Base-by-base conservation (phyloP, 2,888 invertebrate species). In the Eretmocerus hayati region DNA sequence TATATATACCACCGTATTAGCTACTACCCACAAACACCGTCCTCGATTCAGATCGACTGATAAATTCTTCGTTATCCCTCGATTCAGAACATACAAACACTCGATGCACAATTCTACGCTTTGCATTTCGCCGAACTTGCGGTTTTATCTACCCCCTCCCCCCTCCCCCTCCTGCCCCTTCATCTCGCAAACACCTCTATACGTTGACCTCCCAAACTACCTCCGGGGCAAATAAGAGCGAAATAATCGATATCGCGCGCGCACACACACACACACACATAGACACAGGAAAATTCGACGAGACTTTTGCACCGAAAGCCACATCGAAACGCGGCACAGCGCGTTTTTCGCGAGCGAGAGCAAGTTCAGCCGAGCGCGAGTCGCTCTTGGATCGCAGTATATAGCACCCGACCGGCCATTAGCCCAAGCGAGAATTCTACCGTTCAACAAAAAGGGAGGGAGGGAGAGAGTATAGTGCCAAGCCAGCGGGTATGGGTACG, bases 171-270 rank as follows among this genome's bases (percentile, higher is more conserved):
- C 39, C 11, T 35, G 38, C 23, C 26, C 26, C 38, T 38, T 42
- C 33, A 50, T 45, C 45, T 39, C 39, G 33, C 42, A 50, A 50
- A 46, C 42, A 50, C 8, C 26, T 26, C 26, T 26, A 26, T 26
- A 26, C 26, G 26, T 26, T 26, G 26, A 6, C 26, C 26, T 6
- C 26, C n/a, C n/a, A n/a, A n/a, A n/a, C n/a, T 26, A 9, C 26
- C 26, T 6, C 26, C 11, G 26, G 26, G 3, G 35, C 35, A n/a
- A 4, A n/a, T 8, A 16, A 35, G 16, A 16, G 16, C 16, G 16
- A 35, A 35, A 2, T 9, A 35, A 35, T 35, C 35, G 16, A 35
- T n/a, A 4, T 15, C 16, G 15, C 16, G 33, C 15, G 11, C 26
- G 26, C 26, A 26, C 26, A 9, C 26, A 26, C 26, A 26, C 26